Base-by-base conservation (phyloP, 2,113 vertebrate species). In the Microtus oregoni region DNA sequence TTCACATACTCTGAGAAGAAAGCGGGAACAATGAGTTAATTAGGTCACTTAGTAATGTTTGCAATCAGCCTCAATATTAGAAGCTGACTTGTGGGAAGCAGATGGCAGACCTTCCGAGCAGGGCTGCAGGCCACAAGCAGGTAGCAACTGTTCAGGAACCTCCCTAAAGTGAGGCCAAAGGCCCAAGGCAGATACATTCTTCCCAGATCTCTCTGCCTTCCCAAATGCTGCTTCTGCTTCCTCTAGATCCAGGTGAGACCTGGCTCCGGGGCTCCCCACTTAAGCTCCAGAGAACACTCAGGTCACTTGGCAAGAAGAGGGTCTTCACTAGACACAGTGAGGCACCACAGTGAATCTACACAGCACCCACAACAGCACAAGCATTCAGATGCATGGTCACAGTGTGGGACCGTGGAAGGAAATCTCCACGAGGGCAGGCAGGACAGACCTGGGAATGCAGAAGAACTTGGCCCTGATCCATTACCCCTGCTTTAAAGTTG, bases 401-500 rank as follows among this genome's bases (percentile, higher is more conserved):
- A 9, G 81, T 63, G 24, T 63, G 81, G 24, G 13, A 30, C 81
- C 13, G 9, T 3, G 13, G 61, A 63, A 83, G 38, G 91, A 95
- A 94, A 77, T 89, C 47, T 52, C 79, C 63, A 91, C n/a, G 52
- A 73, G 72, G 47, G 41, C 58, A 73, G 81, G 61, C 86, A 86
- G 41, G 91, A 73, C 75, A 68, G 77, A 82, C 35, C 17, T 85
- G 77, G 86, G 93, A 95, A 95, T 72, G 88, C 94, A 87, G 96
- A 86, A 96, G 91, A 61, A 96, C 94, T 98, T 98, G 98, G 97
- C 98, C 93, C 94, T 44, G 93, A 98, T 98, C 97, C 97, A 98
- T 98, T 98, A 98, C 96, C 98, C 97, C 98, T 98, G 97, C 95
- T 98, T 98, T 98, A 98, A 98, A 85, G 86, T 28, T 13, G 38